These are phyloP conservation scores for Dendrophyllia cribrosa DNA, from an alignment of 64 coral and sea anemone genomes.

Conservation along the genomic window DNA sequence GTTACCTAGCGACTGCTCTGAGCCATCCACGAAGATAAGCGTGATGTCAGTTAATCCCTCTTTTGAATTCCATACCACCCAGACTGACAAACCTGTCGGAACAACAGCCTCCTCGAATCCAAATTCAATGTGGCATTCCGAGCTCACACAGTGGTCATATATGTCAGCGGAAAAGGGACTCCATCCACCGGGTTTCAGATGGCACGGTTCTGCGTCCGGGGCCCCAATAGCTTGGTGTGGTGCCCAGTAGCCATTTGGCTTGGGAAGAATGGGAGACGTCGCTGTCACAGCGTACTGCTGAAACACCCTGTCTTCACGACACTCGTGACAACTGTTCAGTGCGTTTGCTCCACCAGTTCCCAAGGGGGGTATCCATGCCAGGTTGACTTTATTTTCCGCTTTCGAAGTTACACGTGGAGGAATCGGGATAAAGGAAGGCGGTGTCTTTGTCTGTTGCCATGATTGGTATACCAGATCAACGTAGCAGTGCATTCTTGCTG, in stretches of 20 bases:
- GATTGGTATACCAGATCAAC: conserved; percentile 90
- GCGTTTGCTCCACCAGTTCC: conserved; percentile 91
- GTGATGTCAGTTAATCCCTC: conserved; percentile 83
- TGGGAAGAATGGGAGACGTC: conserved; percentile 56
- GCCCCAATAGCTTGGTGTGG: conserved; percentile 90
- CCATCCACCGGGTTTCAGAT: conserved; percentile 57
- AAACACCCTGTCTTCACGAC: conserved; percentile 84
- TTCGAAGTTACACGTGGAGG: conserved; percentile 84
- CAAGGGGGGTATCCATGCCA: conserved; percentile 92
- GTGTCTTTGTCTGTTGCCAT: conserved; percentile 77
- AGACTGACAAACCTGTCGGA: conserved; percentile 74
- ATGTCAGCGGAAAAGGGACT: background rate
- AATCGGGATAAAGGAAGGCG: conserved; percentile 90
- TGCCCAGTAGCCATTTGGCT: conserved; percentile 67
- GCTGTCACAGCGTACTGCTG: conserved; percentile 88
- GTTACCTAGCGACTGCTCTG: conserved; percentile 69
- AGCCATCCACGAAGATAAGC: conserved; percentile 73
- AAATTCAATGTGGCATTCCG: conserved; percentile 78
- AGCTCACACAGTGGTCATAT: background rate
- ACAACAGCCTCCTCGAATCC: conserved; percentile 92
- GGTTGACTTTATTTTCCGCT: conserved; percentile 31
- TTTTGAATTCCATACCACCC: conserved; percentile 72
- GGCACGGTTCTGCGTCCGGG: conserved; percentile 79
- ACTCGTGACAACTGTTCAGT: conserved; percentile 89
- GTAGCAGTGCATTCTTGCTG: conserved; percentile 97